phyloP scores from a whole-genome alignment of 1,140 invertebrate genomes.

The Eubasilissa regina region DNA sequence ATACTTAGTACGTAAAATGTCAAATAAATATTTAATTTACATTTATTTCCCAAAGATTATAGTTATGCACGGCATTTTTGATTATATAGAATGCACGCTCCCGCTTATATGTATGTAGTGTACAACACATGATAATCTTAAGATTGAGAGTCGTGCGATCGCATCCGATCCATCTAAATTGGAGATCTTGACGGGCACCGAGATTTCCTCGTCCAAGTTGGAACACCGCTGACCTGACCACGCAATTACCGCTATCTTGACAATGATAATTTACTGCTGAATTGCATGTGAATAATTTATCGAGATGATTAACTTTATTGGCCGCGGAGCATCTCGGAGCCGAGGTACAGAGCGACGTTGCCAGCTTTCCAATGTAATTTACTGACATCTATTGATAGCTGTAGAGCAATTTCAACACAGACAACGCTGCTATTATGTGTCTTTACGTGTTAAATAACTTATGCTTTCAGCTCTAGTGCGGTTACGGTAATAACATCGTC shows the following conservation, averaged over 20 bases:
- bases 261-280: conserved; percentile 16
- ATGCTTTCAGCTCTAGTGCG: background rate
- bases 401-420: background rate
- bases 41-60: no score
- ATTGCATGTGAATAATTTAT: conserved; percentile 40
- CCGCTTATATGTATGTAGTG: no score
- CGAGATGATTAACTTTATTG: conserved; percentile 35
- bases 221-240: conserved; percentile 4
- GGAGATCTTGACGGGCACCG: no score
- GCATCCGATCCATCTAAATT: no score
- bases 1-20: no score
- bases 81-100: no score
- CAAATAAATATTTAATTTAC: no score
- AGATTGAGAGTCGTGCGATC: no score
- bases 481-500: background rate
- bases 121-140: no score
- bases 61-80: no score
- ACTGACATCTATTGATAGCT: background rate
- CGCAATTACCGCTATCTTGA: conserved; percentile 44
- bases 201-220: background rate
- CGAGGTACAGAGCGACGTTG: background rate
- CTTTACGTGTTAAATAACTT: conserved; percentile 1
- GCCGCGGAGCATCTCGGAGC: background rate
- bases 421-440: background rate
- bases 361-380: conserved; percentile 12